Base-by-base conservation (phyloP, 2,888 invertebrate species). In the Sarcophaga subvicina region DNA sequence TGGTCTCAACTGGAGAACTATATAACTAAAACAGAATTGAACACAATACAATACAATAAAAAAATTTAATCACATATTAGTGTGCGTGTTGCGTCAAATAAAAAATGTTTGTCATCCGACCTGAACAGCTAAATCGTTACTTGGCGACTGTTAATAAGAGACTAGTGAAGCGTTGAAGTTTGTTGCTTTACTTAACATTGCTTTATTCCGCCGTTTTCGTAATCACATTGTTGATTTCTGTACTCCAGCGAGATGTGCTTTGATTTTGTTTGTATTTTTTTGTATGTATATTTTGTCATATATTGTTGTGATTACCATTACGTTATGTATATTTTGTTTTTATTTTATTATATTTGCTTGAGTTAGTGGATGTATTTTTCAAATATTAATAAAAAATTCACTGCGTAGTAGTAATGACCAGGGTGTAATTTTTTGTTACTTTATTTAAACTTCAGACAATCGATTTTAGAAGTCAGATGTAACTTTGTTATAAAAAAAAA, bases 91-190 rank as follows among this genome's bases (percentile, higher is more conserved):
- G 54, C 17, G 54, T 54, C 17, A 54, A 54, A 54, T 54, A 54
- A 54, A 37, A 70, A 70, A 22, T 49, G 66, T 62, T 47, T 70
- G 3, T 78, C 37, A 49, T 66, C 80, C 86, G 83, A 83, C 73
- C 83, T 63, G 20, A 84, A 69, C 75, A 64, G 54, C 67, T 80
- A 75, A 80, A 84, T 87, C 86, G 80, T 87, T 78, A 71, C 84
- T 87, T 84, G 62, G 60, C 78, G 84, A 84, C 87, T 87, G 87
- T 78, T 81, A 75, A 76, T 87, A 66, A 76, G 77, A 87, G 87
- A 87, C 87, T 84, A 86, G 83, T 73, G 72, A 69, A 64, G 66
- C 77, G 67, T 49, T 80, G 49, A 76, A 86, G 76, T 80, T 80
- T 79, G 79, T 77, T 83, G 83, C 78, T 86, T 85, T 79, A 85